Evolutionary conservation across 2,888 invertebrate species (phyloP).

Genomic region (Clunio marinus): DNA sequence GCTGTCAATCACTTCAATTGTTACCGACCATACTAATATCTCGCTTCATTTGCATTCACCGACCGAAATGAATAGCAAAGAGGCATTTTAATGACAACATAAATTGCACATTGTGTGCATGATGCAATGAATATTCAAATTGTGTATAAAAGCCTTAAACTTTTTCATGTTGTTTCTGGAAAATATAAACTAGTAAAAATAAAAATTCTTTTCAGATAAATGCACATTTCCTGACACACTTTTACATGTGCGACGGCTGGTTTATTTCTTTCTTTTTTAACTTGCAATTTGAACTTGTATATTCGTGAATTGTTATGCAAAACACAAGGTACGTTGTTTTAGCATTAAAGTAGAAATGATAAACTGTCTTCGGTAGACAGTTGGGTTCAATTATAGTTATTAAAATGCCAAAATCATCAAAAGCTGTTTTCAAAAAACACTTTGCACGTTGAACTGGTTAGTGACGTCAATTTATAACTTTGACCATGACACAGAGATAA

Average conservation of each 20-base stretch:
- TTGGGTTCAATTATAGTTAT: no score
- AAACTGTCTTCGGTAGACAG: no score
- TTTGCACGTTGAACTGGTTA: conserved; percentile 2
- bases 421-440: no score
- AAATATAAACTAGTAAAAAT: neutral
- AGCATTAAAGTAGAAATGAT: no score
- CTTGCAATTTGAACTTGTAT: neutral
- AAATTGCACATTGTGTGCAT: conserved; percentile 6
- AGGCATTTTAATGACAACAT: conserved; percentile 21
- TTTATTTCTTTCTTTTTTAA: neutral
- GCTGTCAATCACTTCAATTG: conserved; percentile 2
- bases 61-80: conserved; percentile 10
- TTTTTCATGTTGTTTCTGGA: neutral
- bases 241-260: neutral
- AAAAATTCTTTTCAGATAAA: neutral
- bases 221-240: conserved; percentile 9
- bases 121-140: conserved; percentile 3
- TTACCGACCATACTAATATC: neutral
- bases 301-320: no score
- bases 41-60: neutral
- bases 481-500: conserved; percentile 10
- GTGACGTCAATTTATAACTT: neutral
- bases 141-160: neutral
- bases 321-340: no score
- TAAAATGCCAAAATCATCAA: no score